Percentiles rank a stretch among this genome's conserved stretches.
Evolutionary conservation across 2,113 vertebrate genomes (phyloP).

Genomic region (Zeus faber): DNA sequence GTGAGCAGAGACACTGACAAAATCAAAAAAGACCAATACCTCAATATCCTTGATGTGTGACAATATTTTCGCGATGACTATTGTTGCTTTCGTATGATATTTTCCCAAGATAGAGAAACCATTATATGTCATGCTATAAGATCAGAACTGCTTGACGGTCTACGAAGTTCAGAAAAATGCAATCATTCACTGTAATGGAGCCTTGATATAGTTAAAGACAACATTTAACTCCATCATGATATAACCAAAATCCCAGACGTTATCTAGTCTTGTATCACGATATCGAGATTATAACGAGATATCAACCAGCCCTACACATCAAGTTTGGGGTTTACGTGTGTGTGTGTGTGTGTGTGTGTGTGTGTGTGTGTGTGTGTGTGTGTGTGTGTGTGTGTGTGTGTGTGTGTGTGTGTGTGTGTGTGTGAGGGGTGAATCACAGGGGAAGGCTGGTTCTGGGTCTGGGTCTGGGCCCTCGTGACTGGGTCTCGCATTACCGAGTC

Average conservation of each 20-base stretch:
- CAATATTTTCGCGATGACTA: no score
- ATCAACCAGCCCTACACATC: no score
- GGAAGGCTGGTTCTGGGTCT: no score
- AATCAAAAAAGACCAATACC: no score
- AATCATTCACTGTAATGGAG: conserved; percentile 47
- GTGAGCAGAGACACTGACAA: no score
- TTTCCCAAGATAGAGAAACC: no score
- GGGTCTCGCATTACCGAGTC: conserved; percentile 61
- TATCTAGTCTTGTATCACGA: conserved; percentile 39
- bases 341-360: conserved; percentile 6
- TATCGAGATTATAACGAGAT: conserved; percentile 18
- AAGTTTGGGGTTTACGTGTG: conserved; percentile 12
- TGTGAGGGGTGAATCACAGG: neutral
- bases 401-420: neutral
- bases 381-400: conserved; percentile 13
- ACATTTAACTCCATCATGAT: conserved; percentile 38
- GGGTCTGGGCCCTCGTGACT: conserved; percentile 54
- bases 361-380: conserved; percentile 13
- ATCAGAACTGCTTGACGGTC: no score
- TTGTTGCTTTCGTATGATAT: no score
- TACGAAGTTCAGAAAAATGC: no score
- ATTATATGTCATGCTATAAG: no score
- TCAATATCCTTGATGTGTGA: no score
- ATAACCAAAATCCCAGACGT: conserved; percentile 38
- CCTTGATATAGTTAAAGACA: conserved; percentile 49